Base-by-base conservation (phyloP, 2,797 vertebrate species). In the Paramormyrops hopkinsi region DNA sequence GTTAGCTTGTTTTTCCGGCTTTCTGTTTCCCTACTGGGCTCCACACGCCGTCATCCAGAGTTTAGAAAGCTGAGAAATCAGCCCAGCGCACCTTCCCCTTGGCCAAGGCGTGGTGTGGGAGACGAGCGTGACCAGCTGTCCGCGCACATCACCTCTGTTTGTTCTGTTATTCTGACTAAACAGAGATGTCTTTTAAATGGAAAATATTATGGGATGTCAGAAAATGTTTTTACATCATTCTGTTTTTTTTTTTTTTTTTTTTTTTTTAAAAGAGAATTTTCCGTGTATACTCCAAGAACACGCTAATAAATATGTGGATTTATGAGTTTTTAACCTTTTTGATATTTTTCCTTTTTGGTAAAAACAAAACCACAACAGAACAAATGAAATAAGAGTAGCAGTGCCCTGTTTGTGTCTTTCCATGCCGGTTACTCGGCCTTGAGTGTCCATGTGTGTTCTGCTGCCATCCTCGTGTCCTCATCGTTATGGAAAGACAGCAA, bases 11-110 rank as follows among this genome's bases (percentile, higher is more conserved):
- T 3, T 50, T 83, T 25, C 51, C 86, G 17, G 12, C 44, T 19
- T 14, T 22, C 69, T n/a, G 9, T 83, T 44, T 83, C 41, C 33
- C 14, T 83, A 9, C 29, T 4, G 56, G 48, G 25, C 14, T n/a
- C 62, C n/a, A 14, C 33, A 90, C 91, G 91, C 91, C 91, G 76
- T 91, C 73, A 86, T 89, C 73, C 46, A 65, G 46, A 50, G 46
- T 89, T 56, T 84, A 84, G 33, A 48, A 3, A 83, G 46, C 8
- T 1, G 56, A 85, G 82, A 14, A 37, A 33, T 89, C 29, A 50
- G n/a, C 84, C 54, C 33, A 17, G 4, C n/a, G 7, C 37, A 12
- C 29, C 86, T 62, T 59, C 53, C 53, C 3, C 54, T 9, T 62
- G 33, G 22, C 8, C 11, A 33, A 62, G 83, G 82, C 12, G 48